These are phyloP conservation scores for Anoplophora glabripennis DNA, from an alignment of 1,140 invertebrate genomes.

Conservation along the genomic window DNA sequence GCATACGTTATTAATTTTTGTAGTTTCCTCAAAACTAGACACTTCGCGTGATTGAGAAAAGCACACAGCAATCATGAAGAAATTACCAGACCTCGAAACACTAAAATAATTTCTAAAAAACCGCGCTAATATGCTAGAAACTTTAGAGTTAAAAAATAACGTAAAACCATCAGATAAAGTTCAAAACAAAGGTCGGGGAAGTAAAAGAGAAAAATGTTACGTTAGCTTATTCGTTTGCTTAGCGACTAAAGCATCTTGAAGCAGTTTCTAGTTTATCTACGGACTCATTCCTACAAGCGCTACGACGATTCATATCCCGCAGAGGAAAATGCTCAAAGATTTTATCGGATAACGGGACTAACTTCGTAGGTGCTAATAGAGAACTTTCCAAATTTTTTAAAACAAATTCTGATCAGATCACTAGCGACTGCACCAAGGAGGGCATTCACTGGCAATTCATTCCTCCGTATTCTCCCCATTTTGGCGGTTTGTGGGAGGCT, in stretches of 20 bases:
- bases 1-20: conserved; percentile 26
- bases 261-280: background rate
- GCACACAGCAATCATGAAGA: background rate
- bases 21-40: conserved; percentile 1
- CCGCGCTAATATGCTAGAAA: too few species aligned
- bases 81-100: too few species aligned
- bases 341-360: conserved; percentile 23
- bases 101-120: too few species aligned
- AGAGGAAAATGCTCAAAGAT: conserved; percentile 34
- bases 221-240: background rate
- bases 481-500: too few species aligned
- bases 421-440: too few species aligned
- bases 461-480: too few species aligned
- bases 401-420: background rate
- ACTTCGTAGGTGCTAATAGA: conserved; percentile 13
- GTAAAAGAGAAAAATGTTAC: too few species aligned
- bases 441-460: too few species aligned
- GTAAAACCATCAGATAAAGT: too few species aligned
- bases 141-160: too few species aligned
- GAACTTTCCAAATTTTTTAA: conserved; percentile 14
- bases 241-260: background rate
- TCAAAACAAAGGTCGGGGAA: too few species aligned
- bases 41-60: background rate
- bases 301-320: conserved; percentile 35
- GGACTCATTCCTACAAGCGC: conserved; percentile 29